Conservation (phyloP, 1,140 invertebrate species). For the Megalopta genalis region DNA sequence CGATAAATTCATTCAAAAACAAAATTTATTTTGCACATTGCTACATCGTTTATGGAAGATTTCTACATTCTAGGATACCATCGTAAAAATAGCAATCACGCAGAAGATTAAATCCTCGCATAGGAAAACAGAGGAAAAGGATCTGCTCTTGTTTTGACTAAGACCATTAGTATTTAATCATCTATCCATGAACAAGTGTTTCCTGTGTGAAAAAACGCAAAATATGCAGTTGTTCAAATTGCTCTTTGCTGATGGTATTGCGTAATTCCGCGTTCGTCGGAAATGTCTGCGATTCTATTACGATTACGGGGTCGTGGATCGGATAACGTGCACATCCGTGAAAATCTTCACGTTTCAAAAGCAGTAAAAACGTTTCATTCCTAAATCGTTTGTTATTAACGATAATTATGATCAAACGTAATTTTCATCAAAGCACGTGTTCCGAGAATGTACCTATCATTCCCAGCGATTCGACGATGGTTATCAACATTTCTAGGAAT, state of each 20-base stretch:
- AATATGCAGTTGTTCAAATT: background rate
- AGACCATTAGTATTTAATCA: background rate
- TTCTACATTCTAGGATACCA: background rate
- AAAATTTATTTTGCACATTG: background rate
- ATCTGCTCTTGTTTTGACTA: background rate
- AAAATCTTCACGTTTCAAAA: background rate
- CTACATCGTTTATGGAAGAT: background rate
- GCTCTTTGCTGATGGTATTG: background rate
- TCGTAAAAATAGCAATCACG: background rate
- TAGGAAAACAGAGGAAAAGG: background rate
- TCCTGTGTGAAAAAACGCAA: background rate
- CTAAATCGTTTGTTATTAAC: too few relatives aligned
- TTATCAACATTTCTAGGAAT: too few relatives aligned
- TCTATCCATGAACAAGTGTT: background rate
- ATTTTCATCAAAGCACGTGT: too few relatives aligned
- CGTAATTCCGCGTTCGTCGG: slow-evolving; percentile 2
- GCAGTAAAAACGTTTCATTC: too few relatives aligned
- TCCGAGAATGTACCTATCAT: too few relatives aligned
- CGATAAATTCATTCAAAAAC: background rate
- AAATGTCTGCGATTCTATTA: background rate
- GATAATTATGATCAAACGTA: too few relatives aligned
- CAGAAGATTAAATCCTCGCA: background rate
- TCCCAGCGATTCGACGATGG: too few relatives aligned
- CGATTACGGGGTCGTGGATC: background rate
- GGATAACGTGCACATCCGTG: background rate